phyloP scores from a whole-genome alignment of 2,888 invertebrate genomes.

The Calameuta idolon region DNA sequence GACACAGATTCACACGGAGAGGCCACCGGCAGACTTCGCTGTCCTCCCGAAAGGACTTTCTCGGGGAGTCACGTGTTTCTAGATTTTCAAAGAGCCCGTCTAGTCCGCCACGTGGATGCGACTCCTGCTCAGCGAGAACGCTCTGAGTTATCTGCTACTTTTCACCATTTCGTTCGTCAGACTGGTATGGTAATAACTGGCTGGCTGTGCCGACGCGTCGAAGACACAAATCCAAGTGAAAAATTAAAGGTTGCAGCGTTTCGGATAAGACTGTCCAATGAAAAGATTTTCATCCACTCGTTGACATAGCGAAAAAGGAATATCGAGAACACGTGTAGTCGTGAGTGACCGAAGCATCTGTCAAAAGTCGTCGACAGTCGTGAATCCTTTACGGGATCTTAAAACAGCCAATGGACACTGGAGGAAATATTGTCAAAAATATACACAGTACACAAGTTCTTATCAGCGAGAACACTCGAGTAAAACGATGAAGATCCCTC shows the following conservation, averaged over 20 bases:
- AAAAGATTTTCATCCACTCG: background rate
- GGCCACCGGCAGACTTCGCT: no score
- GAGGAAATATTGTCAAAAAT: background rate
- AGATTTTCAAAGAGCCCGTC: background rate
- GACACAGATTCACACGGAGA: background rate
- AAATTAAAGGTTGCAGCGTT: background rate
- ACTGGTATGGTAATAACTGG: no score
- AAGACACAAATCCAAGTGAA: background rate
- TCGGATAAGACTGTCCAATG: background rate
- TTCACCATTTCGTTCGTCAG: background rate
- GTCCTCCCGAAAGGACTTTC: background rate
- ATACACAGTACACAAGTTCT: background rate
- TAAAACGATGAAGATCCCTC: background rate
- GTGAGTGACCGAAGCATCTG: background rate
- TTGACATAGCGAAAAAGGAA: background rate
- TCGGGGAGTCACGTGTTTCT: background rate
- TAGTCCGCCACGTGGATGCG: background rate
- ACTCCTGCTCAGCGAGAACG: background rate
- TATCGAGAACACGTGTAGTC: background rate
- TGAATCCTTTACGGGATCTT: background rate
- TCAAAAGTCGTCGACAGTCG: background rate
- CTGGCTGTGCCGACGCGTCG: no score
- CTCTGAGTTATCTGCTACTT: background rate
- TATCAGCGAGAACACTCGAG: background rate
- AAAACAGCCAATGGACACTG: background rate